Conservation (phyloP, 2,888 invertebrate genomes). For the Agrochola circellaris region DNA sequence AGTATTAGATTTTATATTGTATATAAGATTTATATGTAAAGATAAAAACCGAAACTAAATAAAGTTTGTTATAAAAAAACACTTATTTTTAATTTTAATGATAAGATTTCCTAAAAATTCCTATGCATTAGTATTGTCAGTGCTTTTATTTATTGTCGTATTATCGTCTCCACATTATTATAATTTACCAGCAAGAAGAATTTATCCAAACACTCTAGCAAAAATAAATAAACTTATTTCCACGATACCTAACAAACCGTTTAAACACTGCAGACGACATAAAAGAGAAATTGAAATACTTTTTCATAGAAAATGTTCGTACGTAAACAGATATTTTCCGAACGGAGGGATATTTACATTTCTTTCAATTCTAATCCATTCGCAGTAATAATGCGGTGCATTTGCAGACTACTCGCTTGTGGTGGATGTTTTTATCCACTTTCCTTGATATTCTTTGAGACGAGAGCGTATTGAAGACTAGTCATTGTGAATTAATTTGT, state of each 20-base stretch:
- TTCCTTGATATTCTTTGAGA: constrained; percentile 25
- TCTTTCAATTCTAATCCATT: constrained; percentile 39
- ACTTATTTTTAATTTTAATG: too few species aligned
- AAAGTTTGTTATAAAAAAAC: too few species aligned
- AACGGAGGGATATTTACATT: constrained; percentile 36
- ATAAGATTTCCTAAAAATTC: not conserved
- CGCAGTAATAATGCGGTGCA: constrained; percentile 51
- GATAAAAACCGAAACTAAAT: too few species aligned
- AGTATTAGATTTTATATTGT: too few species aligned
- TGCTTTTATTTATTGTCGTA: not conserved
- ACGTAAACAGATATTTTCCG: constrained; percentile 52
- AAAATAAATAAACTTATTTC: constrained; percentile 22
- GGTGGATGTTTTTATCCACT: constrained; percentile 22
- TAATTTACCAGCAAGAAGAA: not conserved
- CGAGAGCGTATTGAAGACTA: constrained; percentile 6
- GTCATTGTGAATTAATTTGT: not conserved
- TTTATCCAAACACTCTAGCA: not conserved
- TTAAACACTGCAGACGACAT: constrained; percentile 29
- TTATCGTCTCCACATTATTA: not conserved
- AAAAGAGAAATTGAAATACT: constrained; percentile 38
- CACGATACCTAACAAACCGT: constrained; percentile 5
- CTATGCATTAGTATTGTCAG: not conserved
- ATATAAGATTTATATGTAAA: too few species aligned
- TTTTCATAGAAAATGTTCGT: constrained; percentile 15
- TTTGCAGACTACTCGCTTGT: constrained; percentile 11